phyloP scores from a whole-genome alignment of 2,113 vertebrate genomes.

The Trogon melanurus region DNA sequence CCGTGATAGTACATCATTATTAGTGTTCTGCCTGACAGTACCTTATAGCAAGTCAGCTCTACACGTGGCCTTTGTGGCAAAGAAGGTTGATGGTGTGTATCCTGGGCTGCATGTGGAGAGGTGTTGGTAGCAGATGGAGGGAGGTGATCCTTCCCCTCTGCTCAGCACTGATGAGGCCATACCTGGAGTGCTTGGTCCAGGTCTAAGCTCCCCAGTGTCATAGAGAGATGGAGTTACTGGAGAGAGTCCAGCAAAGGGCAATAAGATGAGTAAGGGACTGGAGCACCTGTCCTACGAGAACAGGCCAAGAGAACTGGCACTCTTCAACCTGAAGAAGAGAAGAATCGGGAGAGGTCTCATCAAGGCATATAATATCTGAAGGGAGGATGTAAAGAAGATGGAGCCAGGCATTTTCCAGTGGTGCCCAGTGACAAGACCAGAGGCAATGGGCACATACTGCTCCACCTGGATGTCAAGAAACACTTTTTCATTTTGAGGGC shows the following conservation, averaged over 20 bases:
- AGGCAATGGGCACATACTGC: background rate
- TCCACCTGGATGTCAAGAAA: background rate
- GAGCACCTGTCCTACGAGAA: background rate
- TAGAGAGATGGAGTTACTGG: background rate
- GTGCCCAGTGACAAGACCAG: background rate
- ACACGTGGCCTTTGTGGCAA: background rate
- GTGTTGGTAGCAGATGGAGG: background rate
- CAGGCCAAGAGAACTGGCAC: background rate
- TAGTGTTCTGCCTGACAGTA: background rate
- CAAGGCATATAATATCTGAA: background rate
- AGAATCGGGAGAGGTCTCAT: background rate
- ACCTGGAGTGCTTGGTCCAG: background rate
- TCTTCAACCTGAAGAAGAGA: background rate
- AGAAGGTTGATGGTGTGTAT: background rate
- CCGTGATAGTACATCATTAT: background rate
- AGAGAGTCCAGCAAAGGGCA: background rate
- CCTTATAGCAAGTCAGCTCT: background rate
- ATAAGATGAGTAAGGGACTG: too few species aligned
- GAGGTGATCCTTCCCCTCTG: background rate
- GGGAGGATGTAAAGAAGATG: background rate
- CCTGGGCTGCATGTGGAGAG: background rate
- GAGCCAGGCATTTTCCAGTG: background rate
- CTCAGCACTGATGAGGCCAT: background rate
- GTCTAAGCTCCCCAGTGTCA: background rate
- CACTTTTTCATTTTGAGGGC: background rate